Evolutionary conservation across 2,113 vertebrate species (phyloP).

Genomic region (Paradoxurus hermaphroditus): DNA sequence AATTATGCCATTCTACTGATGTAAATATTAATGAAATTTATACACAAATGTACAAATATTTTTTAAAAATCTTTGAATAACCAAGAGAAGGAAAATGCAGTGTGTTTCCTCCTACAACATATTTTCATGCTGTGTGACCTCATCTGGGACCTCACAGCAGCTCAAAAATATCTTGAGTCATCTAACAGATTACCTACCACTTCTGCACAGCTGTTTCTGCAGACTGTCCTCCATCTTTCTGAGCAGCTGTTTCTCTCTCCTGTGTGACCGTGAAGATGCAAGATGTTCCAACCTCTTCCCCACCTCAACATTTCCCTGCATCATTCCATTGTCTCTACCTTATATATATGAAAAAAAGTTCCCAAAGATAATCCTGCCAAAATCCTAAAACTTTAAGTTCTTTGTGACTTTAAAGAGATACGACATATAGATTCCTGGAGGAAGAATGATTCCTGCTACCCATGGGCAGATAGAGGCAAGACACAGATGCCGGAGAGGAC

Average conservation of each 20-base stretch:
- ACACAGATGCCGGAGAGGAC: not conserved
- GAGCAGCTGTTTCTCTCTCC: slow-evolving; percentile 9
- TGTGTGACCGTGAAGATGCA: not conserved
- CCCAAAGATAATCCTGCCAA: not conserved
- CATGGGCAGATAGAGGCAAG: not conserved
- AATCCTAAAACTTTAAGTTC: not conserved
- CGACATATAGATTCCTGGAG: not conserved
- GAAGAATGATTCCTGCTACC: not conserved
- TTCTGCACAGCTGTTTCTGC: slow-evolving; percentile 9
- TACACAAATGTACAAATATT: not conserved
- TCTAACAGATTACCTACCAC: not conserved
- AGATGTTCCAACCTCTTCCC: not conserved
- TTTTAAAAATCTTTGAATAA: not conserved
- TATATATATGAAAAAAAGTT: not conserved
- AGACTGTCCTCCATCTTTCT: not conserved
- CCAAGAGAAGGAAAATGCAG: not conserved
- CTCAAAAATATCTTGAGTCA: not conserved
- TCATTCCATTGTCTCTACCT: not conserved
- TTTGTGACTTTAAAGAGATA: not conserved
- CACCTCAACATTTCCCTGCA: not conserved
- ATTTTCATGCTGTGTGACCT: not conserved
- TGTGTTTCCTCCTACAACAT: not conserved
- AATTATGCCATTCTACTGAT: not conserved
- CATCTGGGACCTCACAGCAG: not conserved
- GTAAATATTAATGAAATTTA: not conserved